phyloP scores from a whole-genome alignment of 2,797 vertebrate species.

The Acanthiza pusilla region DNA sequence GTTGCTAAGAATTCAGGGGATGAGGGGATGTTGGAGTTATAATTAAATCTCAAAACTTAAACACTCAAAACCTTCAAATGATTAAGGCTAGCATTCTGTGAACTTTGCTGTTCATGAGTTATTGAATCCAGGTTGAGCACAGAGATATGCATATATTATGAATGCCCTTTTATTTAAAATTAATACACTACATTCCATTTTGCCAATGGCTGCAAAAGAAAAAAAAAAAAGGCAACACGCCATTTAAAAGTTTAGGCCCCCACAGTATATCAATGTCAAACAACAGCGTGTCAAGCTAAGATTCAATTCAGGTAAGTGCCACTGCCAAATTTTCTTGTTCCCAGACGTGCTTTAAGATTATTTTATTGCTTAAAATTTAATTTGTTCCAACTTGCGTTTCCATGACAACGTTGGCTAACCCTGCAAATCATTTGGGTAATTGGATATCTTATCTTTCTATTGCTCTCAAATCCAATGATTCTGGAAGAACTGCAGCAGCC shows the following conservation, averaged over 20 bases:
- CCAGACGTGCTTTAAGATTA: conserved; percentile 94
- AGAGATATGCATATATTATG: conserved; percentile 13
- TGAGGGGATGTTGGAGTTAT: neutral
- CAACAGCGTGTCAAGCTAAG: conserved; percentile 77
- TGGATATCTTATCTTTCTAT: conserved; percentile 93
- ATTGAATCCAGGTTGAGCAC: conserved; percentile 29
- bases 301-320: conserved; percentile 84
- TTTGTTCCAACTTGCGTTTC: conserved; percentile 88
- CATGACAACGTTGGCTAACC: conserved; percentile 92
- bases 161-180: conserved; percentile 53
- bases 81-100: conserved; percentile 50
- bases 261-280: conserved; percentile 80
- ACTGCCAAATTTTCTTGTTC: conserved; percentile 86
- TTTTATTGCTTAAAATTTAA: conserved; percentile 96
- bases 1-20: neutral
- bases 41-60: conserved; percentile 56
- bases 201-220: neutral
- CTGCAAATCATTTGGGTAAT: conserved; percentile 95
- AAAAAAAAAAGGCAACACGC: conserved; percentile 38
- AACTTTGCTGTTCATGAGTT: conserved; percentile 48
- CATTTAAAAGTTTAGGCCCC: conserved; percentile 70
- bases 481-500: conserved; percentile 89
- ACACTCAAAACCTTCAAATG: conserved; percentile 36
- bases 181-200: conserved; percentile 27
- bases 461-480: conserved; percentile 94